phyloP scores from a whole-genome alignment of 2,797 vertebrate species.

The Anisognathus igniventris region DNA sequence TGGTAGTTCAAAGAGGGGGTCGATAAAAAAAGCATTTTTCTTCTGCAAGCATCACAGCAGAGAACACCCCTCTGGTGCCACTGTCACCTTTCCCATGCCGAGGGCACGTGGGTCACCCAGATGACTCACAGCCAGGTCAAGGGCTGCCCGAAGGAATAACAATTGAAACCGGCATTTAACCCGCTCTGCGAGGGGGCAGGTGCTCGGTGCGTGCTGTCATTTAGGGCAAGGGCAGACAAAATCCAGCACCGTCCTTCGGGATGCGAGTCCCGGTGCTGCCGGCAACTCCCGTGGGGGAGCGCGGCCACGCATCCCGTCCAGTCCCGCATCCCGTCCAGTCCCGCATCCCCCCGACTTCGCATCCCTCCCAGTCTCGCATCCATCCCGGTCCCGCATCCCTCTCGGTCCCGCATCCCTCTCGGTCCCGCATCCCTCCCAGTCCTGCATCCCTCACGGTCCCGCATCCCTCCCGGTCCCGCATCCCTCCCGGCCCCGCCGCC shows the following conservation, averaged over 20 bases:
- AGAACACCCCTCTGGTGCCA: background rate
- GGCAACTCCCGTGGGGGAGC: background rate
- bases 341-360: fast-evolving
- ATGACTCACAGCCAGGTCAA: background rate
- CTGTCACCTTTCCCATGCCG: background rate
- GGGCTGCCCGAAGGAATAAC: background rate
- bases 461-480: background rate
- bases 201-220: background rate
- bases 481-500: background rate
- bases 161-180: background rate
- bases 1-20: background rate
- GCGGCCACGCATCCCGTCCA: background rate
- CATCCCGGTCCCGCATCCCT: no score
- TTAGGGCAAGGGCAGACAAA: background rate
- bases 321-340: no score
- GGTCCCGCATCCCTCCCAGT: fast-evolving
- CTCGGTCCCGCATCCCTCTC: fast-evolving
- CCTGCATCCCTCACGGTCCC: fast-evolving
- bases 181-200: background rate
- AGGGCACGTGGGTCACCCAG: slow-evolving; percentile 3
- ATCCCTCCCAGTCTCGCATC: fast-evolving
- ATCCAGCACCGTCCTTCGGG: background rate
- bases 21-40: background rate
- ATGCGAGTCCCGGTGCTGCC: background rate
- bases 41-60: background rate